phyloP scores from a whole-genome alignment of 2,113 vertebrate genomes.

The Centropus bengalensis region DNA sequence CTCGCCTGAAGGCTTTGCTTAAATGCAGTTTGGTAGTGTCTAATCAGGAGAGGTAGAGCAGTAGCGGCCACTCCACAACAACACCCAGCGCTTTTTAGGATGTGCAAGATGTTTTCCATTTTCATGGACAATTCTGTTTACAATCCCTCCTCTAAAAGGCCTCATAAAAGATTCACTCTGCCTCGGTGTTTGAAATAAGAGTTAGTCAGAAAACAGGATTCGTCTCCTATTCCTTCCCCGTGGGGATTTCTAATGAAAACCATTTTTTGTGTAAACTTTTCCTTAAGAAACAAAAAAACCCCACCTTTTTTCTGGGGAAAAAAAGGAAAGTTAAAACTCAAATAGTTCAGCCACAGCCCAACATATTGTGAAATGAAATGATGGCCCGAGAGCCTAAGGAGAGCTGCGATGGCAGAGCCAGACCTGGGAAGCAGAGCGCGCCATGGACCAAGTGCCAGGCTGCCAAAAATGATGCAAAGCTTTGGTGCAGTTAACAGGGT shows the following conservation, averaged over 20 bases:
- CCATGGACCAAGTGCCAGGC: neutral
- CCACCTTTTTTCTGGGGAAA: neutral
- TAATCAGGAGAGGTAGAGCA: neutral
- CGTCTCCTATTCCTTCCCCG: neutral
- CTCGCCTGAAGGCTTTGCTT: constrained; percentile 33
- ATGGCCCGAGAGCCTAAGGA: neutral
- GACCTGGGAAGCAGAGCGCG: neutral
- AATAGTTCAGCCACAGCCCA: neutral
- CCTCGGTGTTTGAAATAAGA: neutral
- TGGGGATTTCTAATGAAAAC: constrained; percentile 29
- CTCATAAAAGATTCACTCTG: constrained; percentile 48
- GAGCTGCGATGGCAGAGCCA: neutral
- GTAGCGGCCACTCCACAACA: neutral
- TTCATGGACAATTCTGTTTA: constrained; percentile 41
- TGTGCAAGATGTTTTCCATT: constrained; percentile 1
- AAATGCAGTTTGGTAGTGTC: neutral
- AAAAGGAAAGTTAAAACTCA: neutral
- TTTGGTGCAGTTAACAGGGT: neutral
- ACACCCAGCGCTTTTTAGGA: neutral
- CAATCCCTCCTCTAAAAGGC: neutral
- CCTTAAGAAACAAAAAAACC: neutral
- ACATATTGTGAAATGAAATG: neutral
- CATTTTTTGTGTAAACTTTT: constrained; percentile 29
- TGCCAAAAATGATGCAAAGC: neutral
- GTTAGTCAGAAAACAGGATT: constrained; percentile 14